Evolutionary conservation across 2,888 invertebrate genomes (phyloP), one percentile per base, ranked within the genome.

Genomic region (Microplitis deprimator): DNA sequence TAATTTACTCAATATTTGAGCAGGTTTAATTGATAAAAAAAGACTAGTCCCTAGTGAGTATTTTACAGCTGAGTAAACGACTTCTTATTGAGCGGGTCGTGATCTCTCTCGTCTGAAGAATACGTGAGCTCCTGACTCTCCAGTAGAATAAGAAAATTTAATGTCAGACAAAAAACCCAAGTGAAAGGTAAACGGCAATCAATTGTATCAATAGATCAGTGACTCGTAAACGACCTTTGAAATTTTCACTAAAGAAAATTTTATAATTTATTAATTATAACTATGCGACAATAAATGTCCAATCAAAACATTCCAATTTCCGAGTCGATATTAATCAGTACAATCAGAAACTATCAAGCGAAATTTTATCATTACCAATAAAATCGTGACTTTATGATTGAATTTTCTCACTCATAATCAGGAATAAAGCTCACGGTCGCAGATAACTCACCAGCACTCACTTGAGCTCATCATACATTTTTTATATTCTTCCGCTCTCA

Each of bases 201-300:
- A 67, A 59, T 67, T 39, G 59, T 59, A 67, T 16, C 39, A 17
- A 62, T 72, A 72, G 13, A 41, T 62, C 3, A 10, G 39, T 64
- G 60, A 61, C 17, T 75, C 72, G 65, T 76, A 79, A 78, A 79
- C 62, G 76, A 67, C 64, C 20, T 68, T 62, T 40, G 65, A 65
- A 73, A 76, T 50, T 50, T 13, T 8, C 13, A 50, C 13, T 50
- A 8, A 50, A 4, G 50, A 50, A 13, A 50, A 50, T 50, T 29
- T 50, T 68, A 39, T 68, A 16, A n/a, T 68, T 16, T 68, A 40
- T 39, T n/a, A 16, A 40, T 68, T 20, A 29, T 50, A 50, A 50
- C 50, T 13, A 50, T 29, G 29, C 29, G 3, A 3, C 29, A 29
- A 29, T 29, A 29, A 29, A 29, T 29, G 29, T 4, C 0, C 3